Conservation (phyloP, 2,113 vertebrate species). For the Ceyx melanurus region DNA sequence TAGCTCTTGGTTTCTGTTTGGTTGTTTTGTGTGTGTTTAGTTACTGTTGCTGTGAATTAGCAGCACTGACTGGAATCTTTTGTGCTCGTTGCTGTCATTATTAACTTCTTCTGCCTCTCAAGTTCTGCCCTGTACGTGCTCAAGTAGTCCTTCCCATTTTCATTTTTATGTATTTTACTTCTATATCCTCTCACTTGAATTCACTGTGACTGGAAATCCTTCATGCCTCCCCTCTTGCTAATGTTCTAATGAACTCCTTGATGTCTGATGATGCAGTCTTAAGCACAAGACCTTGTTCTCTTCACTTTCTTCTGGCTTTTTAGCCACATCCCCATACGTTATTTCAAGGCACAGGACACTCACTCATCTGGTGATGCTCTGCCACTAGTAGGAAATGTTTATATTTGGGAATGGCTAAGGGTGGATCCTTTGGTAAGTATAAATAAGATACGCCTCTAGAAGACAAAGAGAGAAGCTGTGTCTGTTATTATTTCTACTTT, state of each 20-base stretch:
- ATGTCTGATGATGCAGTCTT: neutral
- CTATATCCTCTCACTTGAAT: neutral
- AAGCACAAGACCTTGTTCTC: neutral
- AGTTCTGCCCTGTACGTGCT: neutral
- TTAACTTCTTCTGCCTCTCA: neutral
- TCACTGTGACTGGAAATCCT: neutral
- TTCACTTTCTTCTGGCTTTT: neutral
- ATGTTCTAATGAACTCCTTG: neutral
- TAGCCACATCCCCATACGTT: neutral
- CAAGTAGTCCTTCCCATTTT: neutral
- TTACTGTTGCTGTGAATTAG: neutral
- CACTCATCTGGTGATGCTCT: neutral
- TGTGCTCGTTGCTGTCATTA: neutral
- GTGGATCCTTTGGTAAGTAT: neutral
- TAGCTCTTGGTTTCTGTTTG: neutral
- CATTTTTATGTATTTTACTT: neutral
- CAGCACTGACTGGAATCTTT: neutral
- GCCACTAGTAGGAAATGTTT: neutral
- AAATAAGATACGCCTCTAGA: neutral
- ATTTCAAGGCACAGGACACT: neutral
- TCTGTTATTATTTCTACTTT: neutral
- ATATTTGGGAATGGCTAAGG: neutral
- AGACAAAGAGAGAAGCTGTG: neutral
- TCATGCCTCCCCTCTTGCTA: neutral
- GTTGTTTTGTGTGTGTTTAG: neutral